Conservation (phyloP, 2,113 vertebrate genomes). For the Tragelaphus strepsiceros region DNA sequence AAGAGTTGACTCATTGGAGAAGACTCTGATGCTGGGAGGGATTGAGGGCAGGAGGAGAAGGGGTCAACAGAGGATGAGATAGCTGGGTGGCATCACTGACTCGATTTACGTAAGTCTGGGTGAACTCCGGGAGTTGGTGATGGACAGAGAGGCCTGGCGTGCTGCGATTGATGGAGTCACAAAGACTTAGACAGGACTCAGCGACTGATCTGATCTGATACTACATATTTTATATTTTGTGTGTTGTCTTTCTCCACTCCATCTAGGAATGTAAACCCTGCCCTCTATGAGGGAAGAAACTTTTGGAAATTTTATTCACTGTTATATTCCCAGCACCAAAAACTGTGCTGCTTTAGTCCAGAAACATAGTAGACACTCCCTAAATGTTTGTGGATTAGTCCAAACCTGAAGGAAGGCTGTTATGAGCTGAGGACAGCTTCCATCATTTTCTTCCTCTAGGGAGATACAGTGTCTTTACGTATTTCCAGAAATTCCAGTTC, state of each 20-base stretch:
- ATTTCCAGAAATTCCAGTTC: not conserved
- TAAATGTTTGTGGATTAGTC: not conserved
- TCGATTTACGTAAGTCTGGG: too few species aligned
- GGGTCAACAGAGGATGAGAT: too few species aligned
- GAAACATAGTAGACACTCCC: not conserved
- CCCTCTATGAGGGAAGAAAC: not conserved
- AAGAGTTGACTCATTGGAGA: too few species aligned
- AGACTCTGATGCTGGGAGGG: too few species aligned
- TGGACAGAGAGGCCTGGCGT: too few species aligned
- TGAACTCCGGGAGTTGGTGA: too few species aligned
- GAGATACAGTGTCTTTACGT: not conserved
- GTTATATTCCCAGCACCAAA: not conserved
- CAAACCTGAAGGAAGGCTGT: not conserved
- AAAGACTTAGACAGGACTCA: too few species aligned
- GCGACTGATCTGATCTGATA: too few species aligned
- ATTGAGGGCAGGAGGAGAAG: too few species aligned
- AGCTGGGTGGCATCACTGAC: too few species aligned
- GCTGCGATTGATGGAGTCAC: too few species aligned
- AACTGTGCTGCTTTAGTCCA: not conserved
- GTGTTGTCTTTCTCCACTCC: not conserved
- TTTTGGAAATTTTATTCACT: not conserved
- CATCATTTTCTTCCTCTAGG: not conserved
- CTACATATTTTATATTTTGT: not conserved
- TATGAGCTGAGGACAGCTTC: not conserved
- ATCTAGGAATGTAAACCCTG: not conserved